phyloP scores from a whole-genome alignment of 1,140 invertebrate species.

The Helicoverpa zea region DNA sequence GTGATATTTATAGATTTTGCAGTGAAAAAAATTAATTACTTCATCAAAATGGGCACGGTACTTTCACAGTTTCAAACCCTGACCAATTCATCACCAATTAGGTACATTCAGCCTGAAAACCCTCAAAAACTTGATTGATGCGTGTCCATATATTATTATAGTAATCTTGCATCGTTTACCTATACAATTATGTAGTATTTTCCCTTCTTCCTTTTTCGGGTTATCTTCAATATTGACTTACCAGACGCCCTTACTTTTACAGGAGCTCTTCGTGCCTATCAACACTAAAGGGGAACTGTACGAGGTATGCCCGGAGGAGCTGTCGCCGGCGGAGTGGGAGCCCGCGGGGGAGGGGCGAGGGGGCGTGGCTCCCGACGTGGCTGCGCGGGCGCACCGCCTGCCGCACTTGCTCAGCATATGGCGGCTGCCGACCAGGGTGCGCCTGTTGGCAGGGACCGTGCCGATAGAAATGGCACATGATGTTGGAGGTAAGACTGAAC shows the following conservation, averaged over 20 bases:
- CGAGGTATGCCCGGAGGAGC: slow-evolving; percentile 85
- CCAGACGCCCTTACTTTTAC: slow-evolving; percentile 64
- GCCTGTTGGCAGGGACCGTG: slow-evolving; percentile 86
- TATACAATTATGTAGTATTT: too few relatives aligned
- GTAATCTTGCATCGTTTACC: too few relatives aligned
- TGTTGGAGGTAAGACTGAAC: slow-evolving; percentile 79
- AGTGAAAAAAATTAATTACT: too few relatives aligned
- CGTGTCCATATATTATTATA: neutral
- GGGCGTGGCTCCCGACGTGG: slow-evolving; percentile 66
- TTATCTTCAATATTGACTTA: neutral
- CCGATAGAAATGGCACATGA: slow-evolving; percentile 87
- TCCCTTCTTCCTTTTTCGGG: too few relatives aligned
- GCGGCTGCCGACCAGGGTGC: slow-evolving; percentile 86
- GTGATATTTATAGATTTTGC: too few relatives aligned
- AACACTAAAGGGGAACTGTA: slow-evolving; percentile 88
- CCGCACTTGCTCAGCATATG: slow-evolving; percentile 83
- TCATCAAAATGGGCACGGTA: too few relatives aligned
- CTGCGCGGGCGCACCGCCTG: slow-evolving; percentile 71
- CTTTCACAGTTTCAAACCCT: too few relatives aligned
- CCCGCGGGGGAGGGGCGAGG: slow-evolving; percentile 55
- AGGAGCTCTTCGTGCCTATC: slow-evolving; percentile 88
- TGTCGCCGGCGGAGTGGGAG: slow-evolving; percentile 85
- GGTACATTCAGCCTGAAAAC: too few relatives aligned
- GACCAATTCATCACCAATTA: too few relatives aligned
- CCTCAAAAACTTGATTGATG: neutral